Conservation (phyloP, 2,797 vertebrate species). For the Ctenochaetus hawaiiensis region DNA sequence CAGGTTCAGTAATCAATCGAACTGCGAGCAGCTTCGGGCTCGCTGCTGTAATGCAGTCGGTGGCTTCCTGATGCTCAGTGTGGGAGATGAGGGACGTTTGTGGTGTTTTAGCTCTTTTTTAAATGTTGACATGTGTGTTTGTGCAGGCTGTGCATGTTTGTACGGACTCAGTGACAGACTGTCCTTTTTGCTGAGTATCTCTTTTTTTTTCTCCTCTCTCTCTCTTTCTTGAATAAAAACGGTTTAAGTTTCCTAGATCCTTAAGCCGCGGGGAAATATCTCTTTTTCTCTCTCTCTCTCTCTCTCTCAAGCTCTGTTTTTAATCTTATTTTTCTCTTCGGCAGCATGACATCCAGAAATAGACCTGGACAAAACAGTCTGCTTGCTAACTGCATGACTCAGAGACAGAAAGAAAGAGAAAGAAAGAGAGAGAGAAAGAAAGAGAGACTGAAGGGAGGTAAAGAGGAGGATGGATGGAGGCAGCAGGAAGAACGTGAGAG, state of each 20-base stretch:
- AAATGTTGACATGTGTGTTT: slow-evolving; percentile 1
- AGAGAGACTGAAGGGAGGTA: slow-evolving; percentile 14
- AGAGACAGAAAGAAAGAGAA: slow-evolving; percentile 40
- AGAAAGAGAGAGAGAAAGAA: slow-evolving; percentile 5
- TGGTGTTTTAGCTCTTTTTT: slow-evolving; percentile 44
- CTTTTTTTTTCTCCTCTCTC: slow-evolving; percentile 60
- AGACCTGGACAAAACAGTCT: slow-evolving; percentile 75
- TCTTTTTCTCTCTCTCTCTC: slow-evolving; percentile 42
- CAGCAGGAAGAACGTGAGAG: slow-evolving; percentile 27
- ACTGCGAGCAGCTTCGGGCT: slow-evolving; percentile 45
- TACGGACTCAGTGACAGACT: slow-evolving; percentile 49
- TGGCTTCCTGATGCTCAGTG: slow-evolving; percentile 51
- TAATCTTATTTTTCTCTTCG: slow-evolving; percentile 74
- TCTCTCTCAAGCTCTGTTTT: slow-evolving; percentile 61
- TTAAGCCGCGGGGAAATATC: slow-evolving; percentile 71
- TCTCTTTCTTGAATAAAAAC: slow-evolving; percentile 65
- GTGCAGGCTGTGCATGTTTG: slow-evolving; percentile 23
- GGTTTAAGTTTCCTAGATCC: slow-evolving; percentile 72
- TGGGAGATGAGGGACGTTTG: slow-evolving; percentile 48
- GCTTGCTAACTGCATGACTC: slow-evolving; percentile 75
- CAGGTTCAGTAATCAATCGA: slow-evolving; percentile 70
- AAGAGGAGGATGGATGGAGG: slow-evolving; percentile 2
- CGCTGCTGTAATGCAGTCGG: slow-evolving; percentile 35
- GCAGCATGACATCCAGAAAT: slow-evolving; percentile 78
- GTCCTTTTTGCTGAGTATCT: slow-evolving; percentile 68